These are phyloP conservation scores for Cichlasoma orientale DNA, from an alignment of 2,797 vertebrate species.

Conservation along the genomic window DNA sequence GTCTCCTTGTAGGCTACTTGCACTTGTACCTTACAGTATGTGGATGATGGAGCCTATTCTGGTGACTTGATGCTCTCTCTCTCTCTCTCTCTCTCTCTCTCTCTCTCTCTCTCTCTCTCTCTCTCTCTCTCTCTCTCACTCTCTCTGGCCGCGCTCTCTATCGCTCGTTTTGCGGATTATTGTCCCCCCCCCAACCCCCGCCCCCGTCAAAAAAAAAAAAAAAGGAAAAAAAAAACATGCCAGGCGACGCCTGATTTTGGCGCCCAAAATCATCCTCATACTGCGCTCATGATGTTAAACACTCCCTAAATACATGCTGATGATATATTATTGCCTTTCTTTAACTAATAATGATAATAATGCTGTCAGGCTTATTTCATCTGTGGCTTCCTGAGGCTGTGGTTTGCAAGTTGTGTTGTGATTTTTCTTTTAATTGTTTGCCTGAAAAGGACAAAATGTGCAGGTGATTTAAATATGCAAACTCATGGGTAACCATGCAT, in stretches of 20 bases:
- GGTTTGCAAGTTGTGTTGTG: background rate
- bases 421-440: background rate
- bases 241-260: constrained; percentile 64
- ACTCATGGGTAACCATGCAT: constrained; percentile 67
- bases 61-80: constrained; percentile 79
- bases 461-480: constrained; percentile 68
- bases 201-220: constrained; percentile 19
- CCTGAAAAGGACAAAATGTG: constrained; percentile 42
- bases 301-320: background rate
- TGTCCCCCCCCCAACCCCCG: constrained; percentile 45
- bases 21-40: constrained; percentile 61
- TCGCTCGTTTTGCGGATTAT: constrained; percentile 72
- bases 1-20: constrained; percentile 71
- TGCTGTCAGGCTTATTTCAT: background rate
- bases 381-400: background rate
- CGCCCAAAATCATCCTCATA: constrained; percentile 33
- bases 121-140: constrained; percentile 23
- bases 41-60: constrained; percentile 58
- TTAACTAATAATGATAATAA: background rate
- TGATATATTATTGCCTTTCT: background rate
- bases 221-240: constrained; percentile 57
- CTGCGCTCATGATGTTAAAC: background rate
- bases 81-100: constrained; percentile 76
- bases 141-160: background rate
- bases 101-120: constrained; percentile 11